These are phyloP conservation scores for Tychaedon coryphoeus DNA, from an alignment of 2,113 vertebrate genomes.

Conservation along the genomic window DNA sequence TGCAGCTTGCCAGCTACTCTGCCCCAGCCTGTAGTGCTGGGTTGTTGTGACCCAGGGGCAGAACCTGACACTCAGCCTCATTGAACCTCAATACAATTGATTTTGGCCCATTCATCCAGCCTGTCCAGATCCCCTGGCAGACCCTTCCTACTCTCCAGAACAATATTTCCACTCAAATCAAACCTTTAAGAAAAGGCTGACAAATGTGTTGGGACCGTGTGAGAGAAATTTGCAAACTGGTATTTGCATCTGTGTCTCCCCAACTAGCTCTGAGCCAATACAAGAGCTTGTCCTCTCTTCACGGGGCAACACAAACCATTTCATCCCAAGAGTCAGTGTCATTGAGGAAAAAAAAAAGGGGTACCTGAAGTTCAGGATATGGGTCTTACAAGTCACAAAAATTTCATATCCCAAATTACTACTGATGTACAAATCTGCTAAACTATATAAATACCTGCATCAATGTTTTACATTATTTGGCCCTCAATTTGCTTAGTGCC, in stretches of 20 bases:
- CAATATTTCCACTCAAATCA: background rate
- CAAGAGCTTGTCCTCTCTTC: background rate
- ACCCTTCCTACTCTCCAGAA: background rate
- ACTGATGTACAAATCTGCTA: background rate
- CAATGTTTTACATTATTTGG: background rate
- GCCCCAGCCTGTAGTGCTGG: background rate
- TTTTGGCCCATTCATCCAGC: background rate
- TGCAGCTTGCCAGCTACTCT: background rate
- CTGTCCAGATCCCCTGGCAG: background rate
- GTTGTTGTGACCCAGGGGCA: background rate
- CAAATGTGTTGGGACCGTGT: background rate
- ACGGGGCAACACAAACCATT: background rate
- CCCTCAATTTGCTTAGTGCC: background rate
- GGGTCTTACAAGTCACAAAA: background rate
- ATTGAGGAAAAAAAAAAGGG: background rate
- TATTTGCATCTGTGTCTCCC: background rate
- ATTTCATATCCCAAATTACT: background rate
- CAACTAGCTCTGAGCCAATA: background rate
- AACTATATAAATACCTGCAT: background rate
- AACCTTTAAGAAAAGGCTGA: background rate
- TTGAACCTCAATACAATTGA: background rate
- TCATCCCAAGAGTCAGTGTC: background rate
- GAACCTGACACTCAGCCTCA: background rate
- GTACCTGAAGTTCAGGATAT: background rate
- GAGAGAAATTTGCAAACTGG: background rate